Percentiles rank a stretch among this genome's conserved stretches.
phyloP scores from a whole-genome alignment of 1,140 invertebrate species.

The Drosophila sp. region DNA sequence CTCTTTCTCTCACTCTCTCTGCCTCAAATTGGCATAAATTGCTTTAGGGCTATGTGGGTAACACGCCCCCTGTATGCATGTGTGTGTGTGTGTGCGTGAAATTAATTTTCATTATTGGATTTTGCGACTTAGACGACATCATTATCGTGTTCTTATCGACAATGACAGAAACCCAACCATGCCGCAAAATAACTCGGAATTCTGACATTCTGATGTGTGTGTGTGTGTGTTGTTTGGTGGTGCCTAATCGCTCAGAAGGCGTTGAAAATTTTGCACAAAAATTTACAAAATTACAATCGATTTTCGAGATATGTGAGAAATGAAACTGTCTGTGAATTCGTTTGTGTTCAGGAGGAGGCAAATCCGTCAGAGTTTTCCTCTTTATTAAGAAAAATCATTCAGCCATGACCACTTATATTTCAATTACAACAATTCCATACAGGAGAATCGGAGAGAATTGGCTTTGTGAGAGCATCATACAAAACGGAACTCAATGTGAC shows the following conservation, averaged over 20 bases:
- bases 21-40: conserved; percentile 61
- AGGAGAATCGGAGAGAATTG: background rate
- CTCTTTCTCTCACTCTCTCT: background rate
- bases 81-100: conserved; percentile 40
- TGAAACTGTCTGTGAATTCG: conserved; percentile 8
- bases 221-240: conserved; percentile 33
- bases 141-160: conserved; percentile 75
- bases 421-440: conserved; percentile 19
- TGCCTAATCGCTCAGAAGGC: conserved; percentile 69
- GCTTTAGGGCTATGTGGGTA: conserved; percentile 50
- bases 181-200: conserved; percentile 23
- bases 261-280: conserved; percentile 47
- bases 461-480: background rate
- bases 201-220: conserved; percentile 25
- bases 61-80: background rate
- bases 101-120: conserved; percentile 81
- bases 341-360: background rate
- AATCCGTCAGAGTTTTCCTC: background rate
- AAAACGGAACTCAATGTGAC: conserved; percentile 12
- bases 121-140: conserved; percentile 75
- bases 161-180: conserved; percentile 32
- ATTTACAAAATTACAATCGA: conserved; percentile 60
- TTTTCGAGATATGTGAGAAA: conserved; percentile 36
- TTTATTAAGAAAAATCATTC: conserved; percentile 7
- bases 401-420: conserved; percentile 12